Evolutionary conservation across 1,140 invertebrate species (phyloP).

Genomic region (Epicauta chinensis): DNA sequence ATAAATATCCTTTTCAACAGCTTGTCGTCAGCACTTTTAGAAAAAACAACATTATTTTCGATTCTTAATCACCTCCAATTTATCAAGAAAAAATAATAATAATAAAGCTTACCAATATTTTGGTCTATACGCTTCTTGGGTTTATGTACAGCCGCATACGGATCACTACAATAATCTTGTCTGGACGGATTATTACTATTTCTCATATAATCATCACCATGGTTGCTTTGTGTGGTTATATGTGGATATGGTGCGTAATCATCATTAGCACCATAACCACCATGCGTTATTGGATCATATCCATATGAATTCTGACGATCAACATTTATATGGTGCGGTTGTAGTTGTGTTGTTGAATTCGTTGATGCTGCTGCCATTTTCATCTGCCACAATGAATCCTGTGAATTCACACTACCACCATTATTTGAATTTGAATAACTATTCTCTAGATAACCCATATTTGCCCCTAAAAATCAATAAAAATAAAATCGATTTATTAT

Average conservation of each 20-base stretch:
- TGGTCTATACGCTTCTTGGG: slow-evolving; percentile 75
- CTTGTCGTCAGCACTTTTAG: no score
- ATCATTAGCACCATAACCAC: slow-evolving; percentile 74
- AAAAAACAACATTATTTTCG: no score
- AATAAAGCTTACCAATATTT: slow-evolving; percentile 62
- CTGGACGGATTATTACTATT: slow-evolving; percentile 72
- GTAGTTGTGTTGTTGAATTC: slow-evolving; percentile 51
- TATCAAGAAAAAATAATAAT: not conserved
- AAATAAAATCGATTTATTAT: no score
- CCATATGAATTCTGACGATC: slow-evolving; percentile 59
- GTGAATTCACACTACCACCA: slow-evolving; percentile 87
- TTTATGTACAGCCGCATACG: slow-evolving; percentile 79
- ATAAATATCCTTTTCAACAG: no score
- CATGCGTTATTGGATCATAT: slow-evolving; percentile 72
- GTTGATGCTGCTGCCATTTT: slow-evolving; percentile 68
- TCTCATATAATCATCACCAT: slow-evolving; percentile 61
- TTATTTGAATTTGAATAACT: slow-evolving; percentile 90
- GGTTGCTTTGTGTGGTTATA: slow-evolving; percentile 56
- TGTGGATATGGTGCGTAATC: slow-evolving; percentile 82
- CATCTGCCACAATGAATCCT: slow-evolving; percentile 92
- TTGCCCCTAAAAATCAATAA: slow-evolving; percentile 54
- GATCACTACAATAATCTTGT: slow-evolving; percentile 79
- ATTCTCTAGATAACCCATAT: slow-evolving; percentile 85
- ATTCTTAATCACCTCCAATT: no score
- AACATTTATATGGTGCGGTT: slow-evolving; percentile 50